Base-by-base conservation (phyloP, 2,797 vertebrate genomes). In the Sylvilagus floridanus region DNA sequence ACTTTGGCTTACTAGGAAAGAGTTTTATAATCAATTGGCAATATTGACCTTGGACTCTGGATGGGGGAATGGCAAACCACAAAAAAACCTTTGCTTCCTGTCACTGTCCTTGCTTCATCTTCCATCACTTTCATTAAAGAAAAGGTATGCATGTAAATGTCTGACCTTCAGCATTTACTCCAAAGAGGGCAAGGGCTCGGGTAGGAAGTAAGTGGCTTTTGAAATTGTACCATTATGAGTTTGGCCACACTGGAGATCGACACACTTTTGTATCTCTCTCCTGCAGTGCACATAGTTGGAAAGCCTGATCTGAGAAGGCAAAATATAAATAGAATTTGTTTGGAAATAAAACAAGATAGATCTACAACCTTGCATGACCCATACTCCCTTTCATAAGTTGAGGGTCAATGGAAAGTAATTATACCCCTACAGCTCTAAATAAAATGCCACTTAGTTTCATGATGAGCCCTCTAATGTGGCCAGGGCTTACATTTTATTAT, bases 261-360 rank as follows among this genome's bases (percentile, higher is more conserved):
- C 22, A 54, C 12, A 2, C 9, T 90, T 95, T 83, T 57, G 21
- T 16, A 71, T 75, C 4, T 94, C 35, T 87, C 85, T 54, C 22
- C 30, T 26, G 30, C 21, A 52, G 28, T 81, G 3, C 28, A 84
- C 60, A 92, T 84, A 69, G 91, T 9, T 71, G 37, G 69, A 79
- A 95, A 77, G 24, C 47, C 13, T 66, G 42, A 22, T 30, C 32
- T 54, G 88, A 90, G 32, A 76, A 17, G 13, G 4, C 54, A 63
- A 95, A 90, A 95, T 88, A 94, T 93, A 96, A 96, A 82, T 69
- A 93, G 69, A 94, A 95, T 93, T 92, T 90, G 81, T 96, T 96
- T 94, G 89, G 50, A 96, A 95, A 93, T 94, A 91, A 95, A 97
- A 75, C 72, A 85, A 97, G 81, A 87, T 78, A 93, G 52, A 95